phyloP scores from a whole-genome alignment of 2,888 invertebrate species.

The Stramonita haemastoma region DNA sequence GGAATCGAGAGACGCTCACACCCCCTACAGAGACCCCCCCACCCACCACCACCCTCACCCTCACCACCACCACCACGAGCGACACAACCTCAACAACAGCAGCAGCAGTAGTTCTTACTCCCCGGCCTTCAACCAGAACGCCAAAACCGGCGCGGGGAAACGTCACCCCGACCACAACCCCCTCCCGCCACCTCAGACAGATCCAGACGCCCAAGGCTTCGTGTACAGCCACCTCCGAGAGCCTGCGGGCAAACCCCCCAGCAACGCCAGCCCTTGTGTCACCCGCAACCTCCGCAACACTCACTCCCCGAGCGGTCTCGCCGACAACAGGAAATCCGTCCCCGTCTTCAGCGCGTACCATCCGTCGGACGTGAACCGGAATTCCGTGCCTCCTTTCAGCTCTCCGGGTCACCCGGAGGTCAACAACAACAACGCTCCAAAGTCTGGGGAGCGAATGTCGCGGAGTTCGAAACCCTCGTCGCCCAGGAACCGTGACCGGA shows the following conservation, averaged over 20 bases:
- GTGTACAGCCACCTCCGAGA: constrained; percentile 26
- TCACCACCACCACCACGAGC: neutral
- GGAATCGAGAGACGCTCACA: constrained; percentile 8
- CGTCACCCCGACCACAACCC: neutral
- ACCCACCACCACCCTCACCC: neutral
- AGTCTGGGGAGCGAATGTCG: neutral
- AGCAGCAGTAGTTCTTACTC: constrained; percentile 5
- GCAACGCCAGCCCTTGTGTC: neutral
- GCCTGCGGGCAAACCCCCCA: neutral
- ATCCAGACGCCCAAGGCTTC: neutral
- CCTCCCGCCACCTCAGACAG: neutral
- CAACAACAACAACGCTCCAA: constrained; percentile 31
- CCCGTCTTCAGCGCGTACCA: neutral
- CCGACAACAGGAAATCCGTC: neutral
- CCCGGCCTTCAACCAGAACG: neutral
- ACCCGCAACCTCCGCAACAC: neutral
- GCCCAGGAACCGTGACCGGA: constrained; percentile 17
- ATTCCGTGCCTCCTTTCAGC: neutral
- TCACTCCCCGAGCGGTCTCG: neutral
- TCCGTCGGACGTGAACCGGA: neutral
- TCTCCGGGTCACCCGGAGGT: constrained; percentile 4
- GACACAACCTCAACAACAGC: neutral
- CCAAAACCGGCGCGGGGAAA: neutral
- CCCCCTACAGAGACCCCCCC: neutral
- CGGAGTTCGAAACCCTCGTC: neutral